Percentiles rank a stretch among this genome's conserved stretches.
Conservation (phyloP, 2,888 invertebrate genomes). For the Malachius bipustulatus region DNA sequence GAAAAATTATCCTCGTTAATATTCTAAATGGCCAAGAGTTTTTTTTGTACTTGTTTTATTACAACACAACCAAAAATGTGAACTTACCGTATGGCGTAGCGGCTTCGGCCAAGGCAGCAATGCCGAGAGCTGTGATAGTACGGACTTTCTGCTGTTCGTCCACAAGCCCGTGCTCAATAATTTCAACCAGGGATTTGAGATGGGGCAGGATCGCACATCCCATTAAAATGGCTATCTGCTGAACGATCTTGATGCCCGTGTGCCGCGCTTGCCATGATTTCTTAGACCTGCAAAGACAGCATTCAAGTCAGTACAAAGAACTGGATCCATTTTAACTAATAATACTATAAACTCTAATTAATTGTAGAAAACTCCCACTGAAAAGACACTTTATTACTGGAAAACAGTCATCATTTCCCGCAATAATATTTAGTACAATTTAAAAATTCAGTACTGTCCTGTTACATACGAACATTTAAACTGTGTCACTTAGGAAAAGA, state of each 20-base stretch:
- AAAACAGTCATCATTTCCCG: too few relatives aligned
- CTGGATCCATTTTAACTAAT: too few relatives aligned
- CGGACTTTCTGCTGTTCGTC: conserved; percentile 99
- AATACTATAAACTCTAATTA: too few relatives aligned
- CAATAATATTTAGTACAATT: too few relatives aligned
- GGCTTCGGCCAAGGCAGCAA: conserved; percentile 97
- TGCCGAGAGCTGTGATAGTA: conserved; percentile 95
- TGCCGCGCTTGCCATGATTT: conserved; percentile 99
- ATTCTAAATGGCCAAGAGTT: too few relatives aligned
- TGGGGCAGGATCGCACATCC: conserved; percentile 99
- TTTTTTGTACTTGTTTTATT: too few relatives aligned
- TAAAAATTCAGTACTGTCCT: too few relatives aligned
- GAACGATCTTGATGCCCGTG: conserved; percentile 99
- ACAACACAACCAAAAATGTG: neutral
- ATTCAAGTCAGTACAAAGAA: conserved; percentile 92
- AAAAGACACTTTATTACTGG: too few relatives aligned
- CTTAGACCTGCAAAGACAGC: conserved; percentile 97
- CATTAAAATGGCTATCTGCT: conserved; percentile 99
- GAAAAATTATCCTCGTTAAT: neutral
- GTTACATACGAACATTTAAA: too few relatives aligned
- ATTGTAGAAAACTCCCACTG: too few relatives aligned
- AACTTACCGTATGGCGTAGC: conserved; percentile 86
- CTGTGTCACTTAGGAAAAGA: too few relatives aligned
- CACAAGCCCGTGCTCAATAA: conserved; percentile 95
- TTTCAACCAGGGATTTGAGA: conserved; percentile 94